A percentile compares a stretch with the other conserved stretches of the same genome.
Conservation (phyloP, 2,888 invertebrate genomes). For the Anthoptus insignis region DNA sequence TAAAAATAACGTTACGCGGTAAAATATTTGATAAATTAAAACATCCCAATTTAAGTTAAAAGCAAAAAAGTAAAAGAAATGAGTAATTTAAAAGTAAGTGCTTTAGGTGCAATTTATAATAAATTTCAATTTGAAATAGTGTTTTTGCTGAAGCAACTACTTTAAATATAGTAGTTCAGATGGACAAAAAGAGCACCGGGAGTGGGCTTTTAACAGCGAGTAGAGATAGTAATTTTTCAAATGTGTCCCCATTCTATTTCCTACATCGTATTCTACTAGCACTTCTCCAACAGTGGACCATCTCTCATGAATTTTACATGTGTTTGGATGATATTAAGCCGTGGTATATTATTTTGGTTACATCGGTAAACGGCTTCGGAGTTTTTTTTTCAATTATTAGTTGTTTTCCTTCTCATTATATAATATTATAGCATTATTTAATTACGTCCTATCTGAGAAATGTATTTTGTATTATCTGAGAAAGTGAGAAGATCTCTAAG, state of each 20-base stretch:
- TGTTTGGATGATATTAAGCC: neutral
- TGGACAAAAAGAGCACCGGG: neutral
- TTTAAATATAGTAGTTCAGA: neutral
- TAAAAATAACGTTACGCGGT: too few species aligned
- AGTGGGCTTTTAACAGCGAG: conserved; percentile 14
- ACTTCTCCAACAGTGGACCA: neutral
- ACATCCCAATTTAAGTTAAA: too few species aligned
- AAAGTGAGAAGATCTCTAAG: too few species aligned
- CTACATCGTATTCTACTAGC: neutral
- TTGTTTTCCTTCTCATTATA: too few species aligned
- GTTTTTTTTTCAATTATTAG: too few species aligned
- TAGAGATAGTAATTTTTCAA: conserved; percentile 19
- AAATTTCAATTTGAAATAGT: conserved; percentile 1
- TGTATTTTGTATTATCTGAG: too few species aligned
- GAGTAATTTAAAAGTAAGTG: neutral
- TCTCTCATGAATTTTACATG: neutral
- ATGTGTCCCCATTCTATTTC: conserved; percentile 22
- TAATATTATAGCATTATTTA: too few species aligned
- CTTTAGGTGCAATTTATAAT: neutral
- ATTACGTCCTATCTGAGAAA: too few species aligned
- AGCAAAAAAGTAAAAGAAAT: too few species aligned
- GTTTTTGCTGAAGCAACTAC: neutral
- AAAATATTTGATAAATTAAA: too few species aligned
- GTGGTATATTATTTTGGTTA: too few species aligned
- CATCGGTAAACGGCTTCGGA: too few species aligned